A percentile compares a stretch with the other conserved stretches of the same genome.
Evolutionary conservation across 2,113 vertebrate species (phyloP).

Genomic region (Eptatretus burgeri): DNA sequence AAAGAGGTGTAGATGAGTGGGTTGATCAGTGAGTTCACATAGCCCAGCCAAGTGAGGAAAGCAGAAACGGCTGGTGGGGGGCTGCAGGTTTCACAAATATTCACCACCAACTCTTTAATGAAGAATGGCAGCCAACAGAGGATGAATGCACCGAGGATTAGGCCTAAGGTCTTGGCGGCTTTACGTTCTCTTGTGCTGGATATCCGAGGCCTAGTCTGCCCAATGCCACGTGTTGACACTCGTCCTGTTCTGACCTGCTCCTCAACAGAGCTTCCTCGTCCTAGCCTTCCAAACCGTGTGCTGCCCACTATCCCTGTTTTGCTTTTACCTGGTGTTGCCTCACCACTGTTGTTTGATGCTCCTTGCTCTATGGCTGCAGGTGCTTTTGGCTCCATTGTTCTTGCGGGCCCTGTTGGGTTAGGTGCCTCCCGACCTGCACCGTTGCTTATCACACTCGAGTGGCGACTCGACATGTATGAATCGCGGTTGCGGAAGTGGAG

Average conservation of each 20-base stretch:
- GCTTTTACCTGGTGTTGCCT: no score
- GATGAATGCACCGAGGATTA: constrained; percentile 2
- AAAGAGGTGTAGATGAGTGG: constrained; percentile 85
- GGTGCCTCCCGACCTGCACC: no score
- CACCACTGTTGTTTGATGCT: no score
- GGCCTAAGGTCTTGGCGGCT: constrained; percentile 2
- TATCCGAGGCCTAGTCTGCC: not conserved
- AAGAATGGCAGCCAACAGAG: constrained; percentile 5
- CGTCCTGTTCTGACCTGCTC: constrained; percentile 25
- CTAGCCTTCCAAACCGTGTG: constrained; percentile 33
- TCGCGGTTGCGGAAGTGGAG: not conserved
- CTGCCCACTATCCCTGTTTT: no score
- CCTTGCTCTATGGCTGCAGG: no score
- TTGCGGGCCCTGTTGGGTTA: no score
- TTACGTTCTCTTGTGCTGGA: not conserved
- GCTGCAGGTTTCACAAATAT: constrained; percentile 31
- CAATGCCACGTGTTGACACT: no score
- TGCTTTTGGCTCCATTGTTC: no score
- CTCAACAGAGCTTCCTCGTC: constrained; percentile 65
- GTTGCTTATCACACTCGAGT: no score
- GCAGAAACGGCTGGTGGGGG: constrained; percentile 69
- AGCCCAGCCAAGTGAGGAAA: constrained; percentile 88
- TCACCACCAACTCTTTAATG: constrained; percentile 4
- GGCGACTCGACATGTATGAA: not conserved
- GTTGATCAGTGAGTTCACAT: constrained; percentile 98